A percentile compares a stretch with the other conserved stretches of the same genome.
Evolutionary conservation across 2,888 invertebrate species (phyloP).

Genomic region (Agriotes lineatus): DNA sequence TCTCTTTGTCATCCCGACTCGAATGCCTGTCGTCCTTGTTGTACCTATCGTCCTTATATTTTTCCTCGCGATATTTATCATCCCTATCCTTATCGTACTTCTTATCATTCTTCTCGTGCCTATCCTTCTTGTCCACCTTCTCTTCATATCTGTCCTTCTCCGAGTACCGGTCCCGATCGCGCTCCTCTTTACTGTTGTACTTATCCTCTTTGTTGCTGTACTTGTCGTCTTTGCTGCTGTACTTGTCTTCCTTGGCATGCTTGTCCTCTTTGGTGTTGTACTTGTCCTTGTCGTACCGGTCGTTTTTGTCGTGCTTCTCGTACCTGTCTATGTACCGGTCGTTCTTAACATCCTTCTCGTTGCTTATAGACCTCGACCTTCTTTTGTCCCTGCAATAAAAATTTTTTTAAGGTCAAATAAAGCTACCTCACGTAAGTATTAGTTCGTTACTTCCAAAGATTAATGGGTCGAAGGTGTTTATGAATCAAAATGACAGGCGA

Average conservation of each 20-base stretch:
- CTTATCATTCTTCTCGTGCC: conserved; percentile 55
- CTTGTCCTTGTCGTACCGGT: conserved; percentile 52
- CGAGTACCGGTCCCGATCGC: conserved; percentile 55
- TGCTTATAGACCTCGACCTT: conserved; percentile 64
- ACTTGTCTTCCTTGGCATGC: conserved; percentile 55
- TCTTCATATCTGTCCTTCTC: conserved; percentile 55
- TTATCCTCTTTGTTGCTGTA: conserved; percentile 53
- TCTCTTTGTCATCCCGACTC: conserved; percentile 48
- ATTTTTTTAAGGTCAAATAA: not conserved
- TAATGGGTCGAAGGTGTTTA: too few relatives aligned
- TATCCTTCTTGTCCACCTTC: conserved; percentile 54
- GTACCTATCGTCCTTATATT: conserved; percentile 56
- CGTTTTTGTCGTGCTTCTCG: conserved; percentile 61
- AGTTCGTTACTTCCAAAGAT: too few relatives aligned
- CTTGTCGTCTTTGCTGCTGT: conserved; percentile 54
- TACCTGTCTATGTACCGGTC: conserved; percentile 64
- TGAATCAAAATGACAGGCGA: too few relatives aligned
- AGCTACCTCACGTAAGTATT: too few relatives aligned
- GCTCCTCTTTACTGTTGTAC: conserved; percentile 54
- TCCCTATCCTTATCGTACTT: conserved; percentile 58
- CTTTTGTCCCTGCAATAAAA: conserved; percentile 62
- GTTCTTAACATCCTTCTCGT: conserved; percentile 62
- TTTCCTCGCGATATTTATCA: conserved; percentile 53
- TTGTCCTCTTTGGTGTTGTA: conserved; percentile 53
- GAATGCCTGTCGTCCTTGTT: conserved; percentile 48